Evolutionary conservation across 2,113 vertebrate genomes (phyloP).

Genomic region (Willisornis vidua): DNA sequence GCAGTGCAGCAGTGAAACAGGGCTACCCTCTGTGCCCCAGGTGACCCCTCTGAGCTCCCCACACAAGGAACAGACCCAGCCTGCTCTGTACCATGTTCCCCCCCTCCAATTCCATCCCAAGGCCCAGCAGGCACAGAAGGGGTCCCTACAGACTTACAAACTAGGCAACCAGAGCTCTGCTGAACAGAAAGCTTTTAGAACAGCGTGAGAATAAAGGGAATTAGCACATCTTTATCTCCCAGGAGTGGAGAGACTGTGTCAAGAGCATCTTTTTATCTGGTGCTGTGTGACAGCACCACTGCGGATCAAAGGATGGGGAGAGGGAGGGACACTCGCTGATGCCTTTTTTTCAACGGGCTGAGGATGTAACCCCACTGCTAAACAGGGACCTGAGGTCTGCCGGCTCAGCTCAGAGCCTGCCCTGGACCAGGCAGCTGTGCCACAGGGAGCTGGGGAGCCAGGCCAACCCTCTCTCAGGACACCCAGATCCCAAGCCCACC

Average conservation of each 20-base stretch:
- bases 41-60: fast-evolving
- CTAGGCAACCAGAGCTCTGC: neutral
- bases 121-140: neutral
- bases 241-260: fast-evolving
- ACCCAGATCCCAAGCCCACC: fast-evolving
- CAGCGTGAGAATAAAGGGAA: neutral
- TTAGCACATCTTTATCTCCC: neutral
- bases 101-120: neutral
- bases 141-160: neutral
- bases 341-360: neutral
- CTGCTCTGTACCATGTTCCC: fast-evolving
- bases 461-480: neutral
- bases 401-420: neutral
- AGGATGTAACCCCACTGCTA: neutral
- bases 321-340: neutral
- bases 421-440: neutral
- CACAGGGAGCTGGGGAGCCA: neutral
- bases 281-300: neutral
- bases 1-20: neutral
- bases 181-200: neutral
- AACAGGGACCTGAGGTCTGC: neutral
- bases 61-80: neutral
- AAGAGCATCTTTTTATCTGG: neutral
- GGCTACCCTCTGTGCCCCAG: fast-evolving
- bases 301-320: neutral